These are phyloP conservation scores for Heteropelma amictum DNA, from an alignment of 2,888 invertebrate genomes.

Conservation along the genomic window DNA sequence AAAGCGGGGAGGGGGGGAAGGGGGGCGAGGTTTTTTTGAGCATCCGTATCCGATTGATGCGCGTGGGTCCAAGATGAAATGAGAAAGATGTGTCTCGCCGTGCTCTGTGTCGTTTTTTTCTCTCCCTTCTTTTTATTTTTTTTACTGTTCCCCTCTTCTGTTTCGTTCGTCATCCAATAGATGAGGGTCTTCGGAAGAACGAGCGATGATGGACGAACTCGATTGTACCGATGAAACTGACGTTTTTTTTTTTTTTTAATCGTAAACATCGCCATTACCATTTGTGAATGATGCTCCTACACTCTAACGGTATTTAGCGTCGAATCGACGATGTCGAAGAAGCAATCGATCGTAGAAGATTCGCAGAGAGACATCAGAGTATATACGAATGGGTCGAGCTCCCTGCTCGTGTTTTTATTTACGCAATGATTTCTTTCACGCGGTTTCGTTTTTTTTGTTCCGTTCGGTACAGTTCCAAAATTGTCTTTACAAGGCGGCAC, in stretches of 20 bases:
- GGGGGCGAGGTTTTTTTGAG: conserved; percentile 9
- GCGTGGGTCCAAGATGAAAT: conserved; percentile 75
- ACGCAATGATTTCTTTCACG: background rate
- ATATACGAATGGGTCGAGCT: conserved; percentile 41
- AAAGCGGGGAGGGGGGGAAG: background rate
- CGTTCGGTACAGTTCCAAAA: background rate
- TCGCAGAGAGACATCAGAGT: conserved; percentile 39
- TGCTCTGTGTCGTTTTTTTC: conserved; percentile 60
- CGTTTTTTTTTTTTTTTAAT: too few species aligned
- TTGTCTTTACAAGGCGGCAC: background rate
- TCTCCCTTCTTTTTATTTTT: conserved; percentile 10
- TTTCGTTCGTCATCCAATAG: conserved; percentile 58
- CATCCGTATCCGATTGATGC: conserved; percentile 61
- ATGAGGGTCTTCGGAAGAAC: conserved; percentile 69
- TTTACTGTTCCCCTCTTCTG: conserved; percentile 48
- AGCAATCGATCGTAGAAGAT: conserved; percentile 17
- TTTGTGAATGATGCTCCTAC: background rate
- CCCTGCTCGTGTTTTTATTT: background rate
- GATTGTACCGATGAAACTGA: conserved; percentile 49
- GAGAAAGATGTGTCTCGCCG: conserved; percentile 72
- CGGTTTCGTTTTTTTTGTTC: background rate
- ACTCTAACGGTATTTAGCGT: conserved; percentile 1
- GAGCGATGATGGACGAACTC: conserved; percentile 64
- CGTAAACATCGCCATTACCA: background rate
- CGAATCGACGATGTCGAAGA: conserved; percentile 17